A percentile compares a stretch with the other conserved stretches of the same genome.
Evolutionary conservation across 2,113 vertebrate genomes (phyloP).

Genomic region (Calyptommatus sinebrachiatus): DNA sequence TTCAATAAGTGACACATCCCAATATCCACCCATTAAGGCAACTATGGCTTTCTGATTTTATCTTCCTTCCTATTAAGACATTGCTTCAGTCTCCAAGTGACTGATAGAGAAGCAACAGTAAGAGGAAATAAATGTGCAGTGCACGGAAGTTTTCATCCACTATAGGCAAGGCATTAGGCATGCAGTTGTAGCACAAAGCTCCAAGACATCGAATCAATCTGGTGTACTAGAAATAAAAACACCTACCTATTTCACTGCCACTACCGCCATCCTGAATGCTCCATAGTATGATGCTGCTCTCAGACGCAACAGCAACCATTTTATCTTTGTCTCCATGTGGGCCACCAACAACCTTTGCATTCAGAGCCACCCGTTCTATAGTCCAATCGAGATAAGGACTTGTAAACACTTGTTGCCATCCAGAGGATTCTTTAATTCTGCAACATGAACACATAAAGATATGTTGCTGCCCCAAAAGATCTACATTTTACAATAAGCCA

Average conservation of each 20-base stretch:
- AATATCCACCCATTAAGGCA: constrained; percentile 13
- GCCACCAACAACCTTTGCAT: constrained; percentile 96
- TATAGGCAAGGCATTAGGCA: background rate
- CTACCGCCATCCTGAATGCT: constrained; percentile 94
- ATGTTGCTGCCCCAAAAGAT: background rate
- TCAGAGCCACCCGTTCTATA: constrained; percentile 92
- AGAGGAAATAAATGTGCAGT: background rate
- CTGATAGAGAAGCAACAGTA: background rate
- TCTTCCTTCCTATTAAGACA: constrained; percentile 1
- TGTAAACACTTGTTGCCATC: constrained; percentile 97
- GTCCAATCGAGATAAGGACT: constrained; percentile 93
- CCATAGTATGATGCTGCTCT: constrained; percentile 95
- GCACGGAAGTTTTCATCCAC: background rate
- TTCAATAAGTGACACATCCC: constrained; percentile 4
- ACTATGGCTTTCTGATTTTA: background rate
- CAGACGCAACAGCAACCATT: constrained; percentile 94
- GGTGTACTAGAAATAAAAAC: background rate
- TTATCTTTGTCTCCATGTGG: constrained; percentile 98
- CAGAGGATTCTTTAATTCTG: constrained; percentile 96
- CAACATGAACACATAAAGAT: constrained; percentile 6
- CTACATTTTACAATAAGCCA: background rate
- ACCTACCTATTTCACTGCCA: constrained; percentile 90
- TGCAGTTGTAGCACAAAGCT: background rate
- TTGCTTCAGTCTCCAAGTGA: background rate
- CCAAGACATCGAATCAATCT: background rate